Evolutionary conservation across 2,113 vertebrate species (phyloP).

Genomic region (Ahaetulla prasina): DNA sequence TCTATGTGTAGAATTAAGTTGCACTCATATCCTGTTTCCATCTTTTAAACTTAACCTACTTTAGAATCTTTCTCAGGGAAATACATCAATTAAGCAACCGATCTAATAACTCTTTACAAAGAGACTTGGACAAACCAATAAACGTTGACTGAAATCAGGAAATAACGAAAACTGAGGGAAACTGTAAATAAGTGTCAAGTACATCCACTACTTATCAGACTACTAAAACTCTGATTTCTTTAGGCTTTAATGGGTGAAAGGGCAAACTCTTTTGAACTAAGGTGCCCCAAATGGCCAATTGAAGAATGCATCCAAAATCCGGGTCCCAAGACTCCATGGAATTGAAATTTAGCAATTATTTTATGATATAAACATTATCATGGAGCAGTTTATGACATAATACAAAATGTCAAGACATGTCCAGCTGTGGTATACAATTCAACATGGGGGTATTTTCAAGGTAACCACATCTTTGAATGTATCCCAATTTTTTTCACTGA

Average conservation of each 20-base stretch:
- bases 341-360: background rate
- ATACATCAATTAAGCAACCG: background rate
- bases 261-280: background rate
- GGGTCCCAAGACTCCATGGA: background rate
- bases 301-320: background rate
- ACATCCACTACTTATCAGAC: background rate
- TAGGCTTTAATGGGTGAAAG: background rate
- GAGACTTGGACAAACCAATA: background rate
- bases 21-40: background rate
- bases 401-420: background rate
- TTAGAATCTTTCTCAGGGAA: background rate
- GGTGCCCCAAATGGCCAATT: background rate
- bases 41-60: background rate
- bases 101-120: background rate
- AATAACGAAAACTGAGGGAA: background rate
- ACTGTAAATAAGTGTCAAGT: background rate
- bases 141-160: background rate
- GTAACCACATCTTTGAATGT: background rate
- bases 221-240: too few species aligned
- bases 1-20: accelerated
- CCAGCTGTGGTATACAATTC: background rate
- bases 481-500: background rate
- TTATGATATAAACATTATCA: background rate
- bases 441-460: background rate
- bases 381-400: background rate